Evolutionary conservation across 1,140 invertebrate genomes (phyloP), one percentile per base, ranked within the genome.

Genomic region (Orius insidiosus): DNA sequence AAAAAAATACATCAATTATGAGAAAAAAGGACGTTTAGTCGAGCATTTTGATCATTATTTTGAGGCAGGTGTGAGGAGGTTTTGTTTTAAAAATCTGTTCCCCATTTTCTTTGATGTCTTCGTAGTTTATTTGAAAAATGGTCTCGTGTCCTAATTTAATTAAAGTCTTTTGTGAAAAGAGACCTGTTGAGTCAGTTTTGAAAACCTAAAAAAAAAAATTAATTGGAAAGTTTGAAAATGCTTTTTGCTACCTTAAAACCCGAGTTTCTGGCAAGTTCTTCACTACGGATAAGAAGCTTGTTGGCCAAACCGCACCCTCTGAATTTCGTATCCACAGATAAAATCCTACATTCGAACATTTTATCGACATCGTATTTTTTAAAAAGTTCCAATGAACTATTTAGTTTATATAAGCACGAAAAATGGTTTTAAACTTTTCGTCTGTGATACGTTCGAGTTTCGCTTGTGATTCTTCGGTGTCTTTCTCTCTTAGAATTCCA

Each of bases 301-400:
- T 75, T 75, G 1, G 78, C 80, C 35, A 85, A 63, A 8, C 81
- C 80, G 52, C 63, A 66, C 0, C 80, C 80, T 6, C 82, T 67
- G 49, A 70, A 80, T 36, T 64, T 59, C 14, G 71, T 66, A 47
- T 80, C 75, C 5, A 85, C 79, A 18, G 78, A 81, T 7, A 86
- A 71, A 49, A 86, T 84, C 38, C 81, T 68, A 52, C 78, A 75
- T 59, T 86, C 82, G 53, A 86, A 78, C n/a, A 84, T 70, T 46
- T 74, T 68, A 24, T 80, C 72, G 3, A 82, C 74, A 38, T 69
- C 58, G 59, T 75, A 80, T 41, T 68, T 72, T 2, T 53, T 53
- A 55, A 78, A 80, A 2, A 80, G 56, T 62, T 79, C 67, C 31
- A 72, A 52, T 45, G 69, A 67, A 32, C 72, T 60, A 51, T 76